Conservation (phyloP, 2,113 vertebrate species). For the Myanophis thanlyinensis region DNA sequence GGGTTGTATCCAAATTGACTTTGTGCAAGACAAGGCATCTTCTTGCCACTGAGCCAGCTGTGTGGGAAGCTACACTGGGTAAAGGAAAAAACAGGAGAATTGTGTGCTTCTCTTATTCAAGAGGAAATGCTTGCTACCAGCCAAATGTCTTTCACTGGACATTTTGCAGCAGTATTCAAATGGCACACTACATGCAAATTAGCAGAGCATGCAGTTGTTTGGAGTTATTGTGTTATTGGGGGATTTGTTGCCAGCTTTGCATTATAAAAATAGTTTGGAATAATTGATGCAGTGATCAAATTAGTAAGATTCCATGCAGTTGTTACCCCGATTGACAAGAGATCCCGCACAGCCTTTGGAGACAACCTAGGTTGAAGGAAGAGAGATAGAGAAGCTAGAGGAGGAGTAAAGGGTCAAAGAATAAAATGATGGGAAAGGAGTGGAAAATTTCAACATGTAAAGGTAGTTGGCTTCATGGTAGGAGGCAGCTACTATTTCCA, state of each 20-base stretch:
- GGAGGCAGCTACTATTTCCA: background rate
- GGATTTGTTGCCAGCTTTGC: background rate
- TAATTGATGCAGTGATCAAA: background rate
- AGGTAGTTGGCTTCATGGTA: background rate
- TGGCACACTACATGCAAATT: background rate
- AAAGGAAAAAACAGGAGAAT: background rate
- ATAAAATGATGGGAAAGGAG: background rate
- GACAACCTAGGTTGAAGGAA: background rate
- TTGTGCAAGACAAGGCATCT: background rate
- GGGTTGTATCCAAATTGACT: background rate
- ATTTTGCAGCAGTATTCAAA: background rate
- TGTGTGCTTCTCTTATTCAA: background rate
- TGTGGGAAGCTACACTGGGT: no score
- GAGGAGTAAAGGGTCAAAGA: background rate
- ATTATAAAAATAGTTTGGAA: background rate
- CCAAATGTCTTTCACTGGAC: background rate
- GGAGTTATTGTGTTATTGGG: no score
- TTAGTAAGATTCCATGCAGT: background rate
- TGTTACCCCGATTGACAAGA: background rate
- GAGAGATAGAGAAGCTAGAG: background rate
- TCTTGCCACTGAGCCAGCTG: background rate
- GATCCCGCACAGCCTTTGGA: background rate
- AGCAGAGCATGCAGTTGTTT: background rate
- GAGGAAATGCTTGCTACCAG: no score
- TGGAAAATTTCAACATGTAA: background rate